Base-by-base conservation (phyloP, 2,888 invertebrate genomes). In the Eupsilia transversa region DNA sequence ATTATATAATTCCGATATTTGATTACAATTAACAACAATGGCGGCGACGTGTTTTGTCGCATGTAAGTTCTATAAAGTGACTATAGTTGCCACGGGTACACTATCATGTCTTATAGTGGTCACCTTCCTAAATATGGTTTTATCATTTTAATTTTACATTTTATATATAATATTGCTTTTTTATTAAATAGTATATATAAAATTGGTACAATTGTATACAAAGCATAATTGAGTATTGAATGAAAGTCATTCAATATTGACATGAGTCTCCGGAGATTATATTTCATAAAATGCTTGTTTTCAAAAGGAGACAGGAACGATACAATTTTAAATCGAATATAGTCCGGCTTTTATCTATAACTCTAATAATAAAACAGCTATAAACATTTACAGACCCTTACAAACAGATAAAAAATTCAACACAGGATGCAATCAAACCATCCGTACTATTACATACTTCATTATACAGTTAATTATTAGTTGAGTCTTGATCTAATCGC, bases 381-480 rank as follows among this genome's bases (percentile, higher is more conserved):
- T 86, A 86, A 84, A 80, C 77, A 77, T 86, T 86, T 80, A 86
- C 74, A 80, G 74, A 74, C 74, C 72, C 84, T 77, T 84, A 77
- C 72, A 72, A 69, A 73, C 73, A 80, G 70, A 83, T 83, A 85
- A 85, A 83, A 76, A 77, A 66, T 81, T 74, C 77, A 78, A 84
- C 61, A 78, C 83, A 83, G 85, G 85, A 86, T 85, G 87, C 76
- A 84, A 86, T 85, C 79, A 77, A 80, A 75, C 80, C 74, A 76
- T 83, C 85, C 70, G 63, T 76, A 81, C 84, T 63, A 75, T 85
- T 75, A 85, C 82, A 83, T 81, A 83, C 82, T 85, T 83, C 85
- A 85, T 82, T 85, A 85, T 82, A 74, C 74, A 77, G 77, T 83
- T 86, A 86, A 84, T 86, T 84, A 83, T 84, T 80, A 83, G 86